Evolutionary conservation across 1,140 invertebrate genomes (phyloP).

Genomic region (Bactericera cockerelli): DNA sequence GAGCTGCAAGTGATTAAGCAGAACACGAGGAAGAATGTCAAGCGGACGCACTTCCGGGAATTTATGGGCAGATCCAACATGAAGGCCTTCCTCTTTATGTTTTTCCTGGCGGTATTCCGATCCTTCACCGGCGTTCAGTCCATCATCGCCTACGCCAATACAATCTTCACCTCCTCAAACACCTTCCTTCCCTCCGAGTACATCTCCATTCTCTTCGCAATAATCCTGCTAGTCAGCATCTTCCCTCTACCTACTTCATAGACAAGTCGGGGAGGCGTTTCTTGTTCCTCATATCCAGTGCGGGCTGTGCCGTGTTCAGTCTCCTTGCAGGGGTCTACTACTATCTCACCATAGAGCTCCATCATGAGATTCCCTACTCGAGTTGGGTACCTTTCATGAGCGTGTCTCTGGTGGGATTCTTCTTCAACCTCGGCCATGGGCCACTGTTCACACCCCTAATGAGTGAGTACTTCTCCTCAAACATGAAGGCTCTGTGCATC

Average conservation of each 20-base stretch:
- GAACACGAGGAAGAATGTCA: background rate
- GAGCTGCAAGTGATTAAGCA: conserved; percentile 11
- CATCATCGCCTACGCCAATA: conserved; percentile 4
- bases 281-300: conserved; percentile 30
- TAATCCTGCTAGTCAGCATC: conserved; percentile 23
- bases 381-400: background rate
- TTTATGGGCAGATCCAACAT: conserved; percentile 6
- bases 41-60: background rate
- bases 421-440: background rate
- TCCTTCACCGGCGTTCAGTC: background rate
- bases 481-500: background rate
- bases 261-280: conserved; percentile 31
- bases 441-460: background rate
- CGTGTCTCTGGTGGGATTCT: background rate
- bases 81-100: background rate
- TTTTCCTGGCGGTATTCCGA: background rate
- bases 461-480: conserved; percentile 1
- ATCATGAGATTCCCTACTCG: background rate
- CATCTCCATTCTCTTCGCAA: conserved; percentile 15
- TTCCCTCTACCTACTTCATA: conserved; percentile 26
- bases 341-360: conserved; percentile 7
- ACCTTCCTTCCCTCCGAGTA: conserved; percentile 7
- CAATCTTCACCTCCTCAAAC: background rate
- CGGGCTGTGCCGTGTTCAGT: conserved; percentile 14
- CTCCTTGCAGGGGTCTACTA: conserved; percentile 15